Base-by-base conservation (phyloP, 2,797 vertebrate species). In the Serranus cabrilla region DNA sequence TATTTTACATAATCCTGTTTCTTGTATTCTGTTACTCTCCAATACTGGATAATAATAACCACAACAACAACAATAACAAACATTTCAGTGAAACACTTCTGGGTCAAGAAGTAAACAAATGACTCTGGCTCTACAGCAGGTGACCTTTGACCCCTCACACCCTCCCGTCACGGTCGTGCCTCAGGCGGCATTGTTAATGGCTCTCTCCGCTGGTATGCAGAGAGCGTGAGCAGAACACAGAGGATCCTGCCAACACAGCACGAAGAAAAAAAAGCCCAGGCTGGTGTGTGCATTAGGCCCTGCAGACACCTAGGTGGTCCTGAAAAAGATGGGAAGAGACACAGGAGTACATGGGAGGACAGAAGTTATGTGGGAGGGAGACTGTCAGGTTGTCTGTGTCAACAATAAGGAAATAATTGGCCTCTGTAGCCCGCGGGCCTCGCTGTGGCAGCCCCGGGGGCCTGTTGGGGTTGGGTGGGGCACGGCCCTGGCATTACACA, bases 321-420 rank as follows among this genome's bases (percentile, higher is more conserved):
- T 67, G 56, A 46, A 81, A 74, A 81, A 78, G 82, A 84, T 84
- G 75, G 77, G 67, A 74, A 77, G 71, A 81, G 86, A 86, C 81
- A 78, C 77, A 45, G 52, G 76, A 89, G 78, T 79, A 86, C 74
- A 85, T 43, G 80, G 85, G 89, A 89, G 87, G 85, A 90, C 79
- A 82, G 86, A 84, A 90, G 80, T 84, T 87, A 85, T 89, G 88
- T 87, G 81, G 89, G 87, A 87, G 89, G 83, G 75, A 88, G 86
- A 82, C 78, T 91, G 89, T 91, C 90, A 90, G 90, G 88, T 88
- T 88, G 86, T 91, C 92, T 92, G 91, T 94, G 91, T 94, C 89
- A 92, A 94, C 89, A 93, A 89, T 83, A 88, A 82, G 79, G 85
- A 89, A 93, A 94, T 92, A 91, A 92, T 93, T 93, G 90, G 82